Conservation (phyloP, 2,113 vertebrate genomes). For the Poecilia latipinna region DNA sequence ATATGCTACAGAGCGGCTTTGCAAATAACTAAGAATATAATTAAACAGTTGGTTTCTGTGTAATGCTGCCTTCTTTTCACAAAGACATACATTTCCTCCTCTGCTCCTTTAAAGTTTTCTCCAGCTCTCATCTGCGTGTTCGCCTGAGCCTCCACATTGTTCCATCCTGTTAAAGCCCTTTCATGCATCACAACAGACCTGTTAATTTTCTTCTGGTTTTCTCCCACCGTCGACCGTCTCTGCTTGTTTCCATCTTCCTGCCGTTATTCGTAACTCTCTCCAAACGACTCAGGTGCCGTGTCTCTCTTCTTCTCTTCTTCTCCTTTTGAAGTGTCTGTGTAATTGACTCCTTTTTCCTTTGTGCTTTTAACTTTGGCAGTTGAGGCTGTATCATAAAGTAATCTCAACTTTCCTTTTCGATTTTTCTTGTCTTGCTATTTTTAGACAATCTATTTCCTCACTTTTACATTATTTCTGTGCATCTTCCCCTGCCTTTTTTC, state of each 20-base stretch:
- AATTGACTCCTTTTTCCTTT: slow-evolving; percentile 30
- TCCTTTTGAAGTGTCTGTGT: slow-evolving; percentile 25
- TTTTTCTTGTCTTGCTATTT: slow-evolving; percentile 30
- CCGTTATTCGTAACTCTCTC: slow-evolving; percentile 56
- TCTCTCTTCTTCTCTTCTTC: slow-evolving; percentile 25
- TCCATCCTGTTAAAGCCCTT: slow-evolving; percentile 46
- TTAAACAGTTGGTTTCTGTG: neutral
- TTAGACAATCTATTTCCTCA: slow-evolving; percentile 11
- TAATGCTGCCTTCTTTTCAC: slow-evolving; percentile 16
- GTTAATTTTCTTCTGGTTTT: slow-evolving; percentile 45
- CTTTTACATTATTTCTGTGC: neutral
- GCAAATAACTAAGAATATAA: neutral
- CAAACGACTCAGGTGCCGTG: slow-evolving; percentile 14
- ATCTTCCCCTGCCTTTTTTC: neutral
- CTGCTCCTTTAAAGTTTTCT: slow-evolving; percentile 24
- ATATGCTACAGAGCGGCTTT: neutral
- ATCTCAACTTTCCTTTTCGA: slow-evolving; percentile 35
- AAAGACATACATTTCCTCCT: slow-evolving; percentile 23
- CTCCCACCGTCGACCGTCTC: slow-evolving; percentile 47
- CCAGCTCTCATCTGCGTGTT: slow-evolving; percentile 35
- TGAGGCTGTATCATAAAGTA: slow-evolving; percentile 4
- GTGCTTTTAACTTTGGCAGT: slow-evolving; percentile 21
- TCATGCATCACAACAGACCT: slow-evolving; percentile 23
- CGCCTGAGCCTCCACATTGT: slow-evolving; percentile 57
- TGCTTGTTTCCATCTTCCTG: slow-evolving; percentile 65